Conservation (phyloP, 2,888 invertebrate genomes). For the Trissonchulus sp. region DNA sequence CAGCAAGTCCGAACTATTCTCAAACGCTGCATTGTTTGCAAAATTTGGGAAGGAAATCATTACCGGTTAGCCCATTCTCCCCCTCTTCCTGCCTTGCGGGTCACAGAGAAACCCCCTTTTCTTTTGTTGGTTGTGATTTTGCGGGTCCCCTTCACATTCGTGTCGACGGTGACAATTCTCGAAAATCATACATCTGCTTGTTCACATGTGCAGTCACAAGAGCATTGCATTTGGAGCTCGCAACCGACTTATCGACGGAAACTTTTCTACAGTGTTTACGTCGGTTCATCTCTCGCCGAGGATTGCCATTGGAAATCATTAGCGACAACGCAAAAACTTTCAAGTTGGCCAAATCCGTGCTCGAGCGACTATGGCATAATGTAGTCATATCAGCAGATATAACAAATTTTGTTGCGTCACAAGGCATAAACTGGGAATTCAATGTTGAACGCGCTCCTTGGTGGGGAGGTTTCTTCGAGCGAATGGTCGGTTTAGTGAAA, state of each 20-base stretch:
- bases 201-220: constrained; percentile 5
- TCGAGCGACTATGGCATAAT: too few species aligned
- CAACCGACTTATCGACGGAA: background rate
- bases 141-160: background rate
- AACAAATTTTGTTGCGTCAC: too few species aligned
- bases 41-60: too few species aligned
- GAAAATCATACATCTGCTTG: constrained; percentile 9
- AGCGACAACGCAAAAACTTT: too few species aligned
- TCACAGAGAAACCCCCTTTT: constrained; percentile 4
- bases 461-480: too few species aligned
- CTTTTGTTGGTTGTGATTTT: background rate
- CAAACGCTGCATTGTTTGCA: constrained; percentile 8
- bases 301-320: too few species aligned
- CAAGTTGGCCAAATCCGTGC: too few species aligned
- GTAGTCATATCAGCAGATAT: too few species aligned
- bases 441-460: too few species aligned
- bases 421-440: too few species aligned
- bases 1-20: constrained; percentile 1
- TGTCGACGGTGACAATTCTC: background rate
- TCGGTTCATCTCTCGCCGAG: too few species aligned
- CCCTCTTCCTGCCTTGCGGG: background rate
- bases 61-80: background rate
- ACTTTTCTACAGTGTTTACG: constrained; percentile 11
- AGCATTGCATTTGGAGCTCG: constrained; percentile 14
- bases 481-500: too few species aligned